phyloP scores from a whole-genome alignment of 92 coral and sea anemone genomes.

The Blastomussa wellsi region DNA sequence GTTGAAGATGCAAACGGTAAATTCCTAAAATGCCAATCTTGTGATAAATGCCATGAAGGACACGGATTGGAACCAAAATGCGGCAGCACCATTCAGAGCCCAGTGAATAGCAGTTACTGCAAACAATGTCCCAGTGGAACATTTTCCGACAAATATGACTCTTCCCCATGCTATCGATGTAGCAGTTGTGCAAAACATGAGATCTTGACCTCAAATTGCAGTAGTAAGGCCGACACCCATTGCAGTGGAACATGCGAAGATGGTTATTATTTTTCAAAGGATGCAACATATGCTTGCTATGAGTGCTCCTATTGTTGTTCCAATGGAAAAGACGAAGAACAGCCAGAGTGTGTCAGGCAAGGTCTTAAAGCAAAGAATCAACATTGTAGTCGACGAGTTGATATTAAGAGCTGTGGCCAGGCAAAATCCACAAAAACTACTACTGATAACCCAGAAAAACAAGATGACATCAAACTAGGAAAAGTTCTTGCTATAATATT shows the following conservation, averaged over 20 bases:
- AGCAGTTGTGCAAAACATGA: not conserved
- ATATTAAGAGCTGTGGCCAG: not conserved
- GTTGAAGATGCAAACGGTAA: not conserved
- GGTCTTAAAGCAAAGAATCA: not conserved
- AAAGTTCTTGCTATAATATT: not conserved
- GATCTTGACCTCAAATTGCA: not conserved
- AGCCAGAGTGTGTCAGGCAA: not conserved
- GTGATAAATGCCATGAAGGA: not conserved
- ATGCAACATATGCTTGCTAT: not conserved
- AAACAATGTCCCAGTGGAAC: not conserved
- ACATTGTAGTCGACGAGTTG: not conserved
- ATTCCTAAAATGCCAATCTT: not conserved
- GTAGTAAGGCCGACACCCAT: not conserved
- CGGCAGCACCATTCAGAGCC: not conserved
- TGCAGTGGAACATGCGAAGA: not conserved
- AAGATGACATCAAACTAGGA: not conserved
- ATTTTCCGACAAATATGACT: not conserved
- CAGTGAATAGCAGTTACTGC: not conserved
- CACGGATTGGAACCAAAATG: not conserved
- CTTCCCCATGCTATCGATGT: not conserved
- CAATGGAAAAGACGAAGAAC: not conserved
- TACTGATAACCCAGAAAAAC: not conserved
- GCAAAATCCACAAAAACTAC: not conserved
- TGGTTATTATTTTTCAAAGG: not conserved
- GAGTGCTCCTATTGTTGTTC: slow-evolving; percentile 4